Percentiles rank a stretch among this genome's conserved stretches.
Evolutionary conservation across 2,113 vertebrate genomes (phyloP).

Genomic region (Zosterops lateralis): DNA sequence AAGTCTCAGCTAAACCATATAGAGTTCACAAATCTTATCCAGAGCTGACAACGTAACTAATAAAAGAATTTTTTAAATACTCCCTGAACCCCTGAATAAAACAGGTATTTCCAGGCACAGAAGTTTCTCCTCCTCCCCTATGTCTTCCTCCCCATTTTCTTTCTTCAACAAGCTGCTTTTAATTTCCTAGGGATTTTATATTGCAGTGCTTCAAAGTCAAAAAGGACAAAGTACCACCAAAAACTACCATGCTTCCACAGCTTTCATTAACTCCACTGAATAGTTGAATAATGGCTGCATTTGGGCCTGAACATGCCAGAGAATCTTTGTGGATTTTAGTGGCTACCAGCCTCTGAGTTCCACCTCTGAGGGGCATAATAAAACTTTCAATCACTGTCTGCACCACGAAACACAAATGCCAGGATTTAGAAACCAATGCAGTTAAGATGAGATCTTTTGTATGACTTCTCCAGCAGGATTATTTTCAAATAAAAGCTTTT

Average conservation of each 20-base stretch:
- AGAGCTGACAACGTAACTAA: neutral
- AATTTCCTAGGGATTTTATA: neutral
- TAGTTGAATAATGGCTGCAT: neutral
- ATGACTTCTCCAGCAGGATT: neutral
- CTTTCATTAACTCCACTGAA: neutral
- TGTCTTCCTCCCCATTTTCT: neutral
- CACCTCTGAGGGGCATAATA: neutral
- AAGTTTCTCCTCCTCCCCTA: neutral
- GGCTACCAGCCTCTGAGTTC: neutral
- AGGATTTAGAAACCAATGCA: neutral
- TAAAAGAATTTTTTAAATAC: neutral
- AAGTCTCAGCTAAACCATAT: neutral
- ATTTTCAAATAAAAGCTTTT: neutral
- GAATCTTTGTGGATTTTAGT: neutral
- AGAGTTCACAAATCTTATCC: neutral
- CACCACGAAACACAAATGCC: neutral
- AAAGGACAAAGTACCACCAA: neutral
- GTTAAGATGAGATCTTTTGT: neutral
- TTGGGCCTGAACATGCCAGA: neutral
- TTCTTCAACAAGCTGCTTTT: neutral
- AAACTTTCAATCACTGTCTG: neutral
- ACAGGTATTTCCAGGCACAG: neutral
- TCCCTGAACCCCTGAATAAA: neutral
- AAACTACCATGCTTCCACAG: neutral
- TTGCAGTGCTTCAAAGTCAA: neutral